A percentile compares a stretch with the other conserved stretches of the same genome.
Evolutionary conservation across 2,888 invertebrate genomes (phyloP).

Genomic region (Rotaria socialis): DNA sequence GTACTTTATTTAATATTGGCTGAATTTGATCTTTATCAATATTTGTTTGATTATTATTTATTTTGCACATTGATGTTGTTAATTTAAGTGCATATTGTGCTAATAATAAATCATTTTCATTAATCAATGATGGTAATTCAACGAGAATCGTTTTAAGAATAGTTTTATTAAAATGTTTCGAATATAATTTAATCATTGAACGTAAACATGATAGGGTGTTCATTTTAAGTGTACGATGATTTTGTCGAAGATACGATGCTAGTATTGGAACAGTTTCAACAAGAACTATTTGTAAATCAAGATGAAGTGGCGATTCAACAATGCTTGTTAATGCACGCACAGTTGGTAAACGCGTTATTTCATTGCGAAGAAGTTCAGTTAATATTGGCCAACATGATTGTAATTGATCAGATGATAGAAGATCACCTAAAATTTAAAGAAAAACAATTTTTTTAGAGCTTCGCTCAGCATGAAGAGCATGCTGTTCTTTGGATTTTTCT

Average conservation of each 20-base stretch:
- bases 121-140: slow-evolving; percentile 82
- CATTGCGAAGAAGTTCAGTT: slow-evolving; percentile 86
- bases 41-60: not conserved
- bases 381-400: slow-evolving; percentile 83
- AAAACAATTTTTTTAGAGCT: not conserved
- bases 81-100: slow-evolving; percentile 67
- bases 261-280: slow-evolving; percentile 83
- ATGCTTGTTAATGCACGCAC: slow-evolving; percentile 61
- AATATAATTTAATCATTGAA: slow-evolving; percentile 82
- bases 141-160: slow-evolving; percentile 75
- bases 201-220: slow-evolving; percentile 82
- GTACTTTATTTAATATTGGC: slow-evolving; percentile 19
- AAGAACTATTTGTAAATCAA: slow-evolving; percentile 76
- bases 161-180: slow-evolving; percentile 61
- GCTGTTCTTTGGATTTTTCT: too few relatives aligned
- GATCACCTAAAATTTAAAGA: slow-evolving; percentile 1
- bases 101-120: slow-evolving; percentile 90
- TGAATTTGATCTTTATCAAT: slow-evolving; percentile 28
- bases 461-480: not conserved
- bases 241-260: slow-evolving; percentile 88
- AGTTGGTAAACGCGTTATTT: slow-evolving; percentile 90
- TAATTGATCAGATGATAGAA: slow-evolving; percentile 66
- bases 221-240: slow-evolving; percentile 86
- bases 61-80: slow-evolving; percentile 40
- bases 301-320: slow-evolving; percentile 67